These are phyloP conservation scores for Caenorhabditis brenneri DNA, from an alignment of 1,140 invertebrate genomes.

Conservation along the genomic window DNA sequence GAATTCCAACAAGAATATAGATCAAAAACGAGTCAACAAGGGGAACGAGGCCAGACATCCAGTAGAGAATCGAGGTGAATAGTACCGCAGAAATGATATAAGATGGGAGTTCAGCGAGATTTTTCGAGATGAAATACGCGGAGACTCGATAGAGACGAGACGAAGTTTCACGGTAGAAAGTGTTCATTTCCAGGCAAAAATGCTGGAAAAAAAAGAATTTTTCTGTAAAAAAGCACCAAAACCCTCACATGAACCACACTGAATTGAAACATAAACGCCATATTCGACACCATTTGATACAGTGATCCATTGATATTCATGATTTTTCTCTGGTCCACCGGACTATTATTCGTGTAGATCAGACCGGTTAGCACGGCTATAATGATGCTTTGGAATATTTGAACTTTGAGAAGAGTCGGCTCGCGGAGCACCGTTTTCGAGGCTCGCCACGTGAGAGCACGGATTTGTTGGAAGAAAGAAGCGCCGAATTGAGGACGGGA, in stretches of 20 bases:
- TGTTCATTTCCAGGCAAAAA: conserved; percentile 86
- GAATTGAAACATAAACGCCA: conserved; percentile 66
- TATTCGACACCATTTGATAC: conserved; percentile 82
- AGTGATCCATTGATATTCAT: conserved; percentile 93
- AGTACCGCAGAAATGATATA: conserved; percentile 80
- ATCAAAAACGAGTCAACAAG: conserved; percentile 79
- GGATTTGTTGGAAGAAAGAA: conserved; percentile 79
- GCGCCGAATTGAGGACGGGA: conserved; percentile 72
- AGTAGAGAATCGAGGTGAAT: conserved; percentile 86
- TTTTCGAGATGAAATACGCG: conserved; percentile 87
- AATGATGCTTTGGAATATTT: conserved; percentile 82
- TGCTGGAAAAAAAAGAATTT: conserved; percentile 76
- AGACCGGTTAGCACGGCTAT: conserved; percentile 45
- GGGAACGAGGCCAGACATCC: conserved; percentile 77
- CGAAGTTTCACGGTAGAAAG: conserved; percentile 86
- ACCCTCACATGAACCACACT: conserved; percentile 60
- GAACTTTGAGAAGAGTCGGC: conserved; percentile 84
- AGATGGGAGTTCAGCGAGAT: conserved; percentile 70
- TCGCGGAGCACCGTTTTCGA: conserved; percentile 88
- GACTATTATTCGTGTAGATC: conserved; percentile 45
- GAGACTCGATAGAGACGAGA: conserved; percentile 90
- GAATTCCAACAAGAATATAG: conserved; percentile 78
- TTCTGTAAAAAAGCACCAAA: background rate
- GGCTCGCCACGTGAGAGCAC: conserved; percentile 85
- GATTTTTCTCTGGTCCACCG: conserved; percentile 27